Base-by-base conservation (phyloP, 2,888 invertebrate genomes). In the Eurytoma californica region DNA sequence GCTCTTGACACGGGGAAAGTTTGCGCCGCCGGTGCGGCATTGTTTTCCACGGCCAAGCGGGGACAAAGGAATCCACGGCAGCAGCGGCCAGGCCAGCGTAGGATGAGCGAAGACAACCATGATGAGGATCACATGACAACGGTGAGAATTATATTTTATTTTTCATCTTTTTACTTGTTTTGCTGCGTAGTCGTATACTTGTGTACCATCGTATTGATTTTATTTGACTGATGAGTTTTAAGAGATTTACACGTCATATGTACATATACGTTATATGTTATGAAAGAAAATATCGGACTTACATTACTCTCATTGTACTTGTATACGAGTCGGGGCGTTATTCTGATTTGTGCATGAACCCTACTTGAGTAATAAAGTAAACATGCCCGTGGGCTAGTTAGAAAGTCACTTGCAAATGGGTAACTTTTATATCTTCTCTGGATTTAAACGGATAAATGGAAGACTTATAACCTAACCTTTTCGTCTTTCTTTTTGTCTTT, bases 81-180 rank as follows among this genome's bases (percentile, higher is more conserved):
- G 18, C 24, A 18, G 18, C 18, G 63, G 18, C 68, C 63, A 18
- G 65, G 24, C 24, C 72, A 18, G 55, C 69, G 30, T 73, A 81
- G 69, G 70, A 81, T 76, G 76, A 77, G 65, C 72, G 75, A 78
- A n/a, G 72, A 81, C 66, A 76, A 76, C n/a, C 79, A 86, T 60
- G 88, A 88, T 84, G 88, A 88, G 74, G 83, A 84, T 81, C 86
- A 88, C 80, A 88, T 88, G 88, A 87, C 88, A 82, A 88, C 89
- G 82, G 89, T 89, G 79, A 82, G 85, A 82, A 60, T 79, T 9
- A 3, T 51, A 70, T 53, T 65, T 67, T 14, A 51, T 70, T 28
- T 24, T 18, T n/a, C 82, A 84, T 82, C 57, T 77, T 14, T 3
- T 58, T 75, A 60, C 55, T 69, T 16, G 65, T 72, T 55, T 51